Conservation (phyloP, 2,888 invertebrate species). For the Plebejus melissa region DNA sequence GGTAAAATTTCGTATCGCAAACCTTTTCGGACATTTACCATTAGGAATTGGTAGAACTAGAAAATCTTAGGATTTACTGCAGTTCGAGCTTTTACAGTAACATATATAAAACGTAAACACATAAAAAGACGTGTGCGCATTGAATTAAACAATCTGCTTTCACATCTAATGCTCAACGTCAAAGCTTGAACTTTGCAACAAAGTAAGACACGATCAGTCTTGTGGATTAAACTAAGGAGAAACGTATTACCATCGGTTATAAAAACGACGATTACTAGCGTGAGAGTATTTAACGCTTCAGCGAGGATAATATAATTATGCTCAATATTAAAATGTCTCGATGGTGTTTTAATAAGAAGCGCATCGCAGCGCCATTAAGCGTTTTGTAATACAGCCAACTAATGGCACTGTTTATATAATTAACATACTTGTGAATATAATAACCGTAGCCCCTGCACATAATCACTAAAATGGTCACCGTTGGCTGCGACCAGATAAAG, state of each 20-base stretch:
- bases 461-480: constrained; percentile 24
- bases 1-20: too few species aligned
- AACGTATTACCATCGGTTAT: neutral
- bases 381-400: constrained; percentile 19
- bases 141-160: neutral
- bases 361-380: constrained; percentile 6
- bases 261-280: constrained; percentile 2
- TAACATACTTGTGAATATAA: constrained; percentile 19
- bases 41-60: too few species aligned
- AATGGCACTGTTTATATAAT: constrained; percentile 1
- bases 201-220: neutral
- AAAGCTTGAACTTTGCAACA: constrained; percentile 8
- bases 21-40: too few species aligned
- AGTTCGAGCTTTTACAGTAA: too few species aligned
- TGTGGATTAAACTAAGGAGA: neutral
- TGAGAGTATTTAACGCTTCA: constrained; percentile 13
- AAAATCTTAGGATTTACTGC: too few species aligned
- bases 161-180: neutral
- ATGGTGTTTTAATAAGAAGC: constrained; percentile 13
- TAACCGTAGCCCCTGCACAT: constrained; percentile 16
- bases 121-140: neutral
- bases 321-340: constrained; percentile 9
- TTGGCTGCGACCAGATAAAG: constrained; percentile 29
- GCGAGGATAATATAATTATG: constrained; percentile 5
- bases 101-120: neutral